These are phyloP conservation scores for Triplophysa tibetana DNA, from an alignment of 2,113 vertebrate species.

Conservation along the genomic window DNA sequence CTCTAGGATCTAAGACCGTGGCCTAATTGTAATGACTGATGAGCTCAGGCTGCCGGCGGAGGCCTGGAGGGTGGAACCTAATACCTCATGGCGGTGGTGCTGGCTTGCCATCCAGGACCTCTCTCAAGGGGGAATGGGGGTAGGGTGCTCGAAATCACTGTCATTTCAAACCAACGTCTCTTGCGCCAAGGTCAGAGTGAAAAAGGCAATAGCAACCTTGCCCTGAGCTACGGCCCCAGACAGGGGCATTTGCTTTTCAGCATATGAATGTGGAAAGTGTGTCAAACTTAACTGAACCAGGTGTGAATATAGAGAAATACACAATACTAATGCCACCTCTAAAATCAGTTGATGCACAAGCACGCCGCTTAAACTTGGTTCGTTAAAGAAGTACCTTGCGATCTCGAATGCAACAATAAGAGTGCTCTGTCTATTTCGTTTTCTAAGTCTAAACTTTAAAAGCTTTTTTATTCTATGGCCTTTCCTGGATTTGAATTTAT, in stretches of 20 bases:
- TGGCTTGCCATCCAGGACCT: conserved; percentile 50
- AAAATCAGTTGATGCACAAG: conserved; percentile 21
- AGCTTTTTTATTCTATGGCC: too few species aligned
- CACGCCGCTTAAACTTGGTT: not conserved
- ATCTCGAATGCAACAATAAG: conserved; percentile 5
- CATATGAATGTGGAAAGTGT: conserved; percentile 35
- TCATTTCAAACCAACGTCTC: conserved; percentile 66
- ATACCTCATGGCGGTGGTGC: conserved; percentile 58
- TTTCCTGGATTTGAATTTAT: too few species aligned
- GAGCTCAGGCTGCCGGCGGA: conserved; percentile 69
- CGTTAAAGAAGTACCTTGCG: conserved; percentile 8
- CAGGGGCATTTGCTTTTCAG: conserved; percentile 4
- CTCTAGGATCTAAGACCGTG: conserved; percentile 67
- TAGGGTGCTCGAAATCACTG: conserved; percentile 64
- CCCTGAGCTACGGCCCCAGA: conserved; percentile 31
- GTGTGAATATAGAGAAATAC: not conserved
- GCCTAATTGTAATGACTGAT: conserved; percentile 77
- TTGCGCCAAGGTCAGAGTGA: conserved; percentile 65
- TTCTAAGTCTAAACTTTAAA: too few species aligned
- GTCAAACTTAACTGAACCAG: not conserved
- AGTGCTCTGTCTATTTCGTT: too few species aligned
- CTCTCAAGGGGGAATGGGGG: conserved; percentile 52
- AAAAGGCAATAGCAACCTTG: conserved; percentile 54
- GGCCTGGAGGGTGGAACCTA: conserved; percentile 60
- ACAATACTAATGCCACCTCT: too few species aligned